phyloP scores from a whole-genome alignment of 2,888 invertebrate genomes.

The Conops quadrifasciatus region DNA sequence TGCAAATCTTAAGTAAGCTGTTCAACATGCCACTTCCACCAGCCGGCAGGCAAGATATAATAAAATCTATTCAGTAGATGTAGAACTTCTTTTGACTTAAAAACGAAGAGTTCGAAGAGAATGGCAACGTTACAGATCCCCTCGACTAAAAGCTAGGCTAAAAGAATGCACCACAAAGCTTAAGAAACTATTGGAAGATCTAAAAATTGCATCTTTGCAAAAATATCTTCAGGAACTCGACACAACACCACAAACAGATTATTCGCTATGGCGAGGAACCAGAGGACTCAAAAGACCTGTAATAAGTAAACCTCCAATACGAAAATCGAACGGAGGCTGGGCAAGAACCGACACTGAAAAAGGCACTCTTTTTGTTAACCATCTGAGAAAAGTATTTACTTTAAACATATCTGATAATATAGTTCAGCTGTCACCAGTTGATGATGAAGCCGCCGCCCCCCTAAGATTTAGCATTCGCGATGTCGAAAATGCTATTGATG shows the following conservation, averaged over 20 bases:
- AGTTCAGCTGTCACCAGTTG: not conserved
- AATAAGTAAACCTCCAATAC: not conserved
- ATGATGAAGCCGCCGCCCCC: not conserved
- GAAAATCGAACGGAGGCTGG: too few species aligned
- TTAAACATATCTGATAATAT: slow-evolving; percentile 3
- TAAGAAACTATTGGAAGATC: not conserved
- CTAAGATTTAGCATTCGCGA: too few species aligned
- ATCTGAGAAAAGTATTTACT: slow-evolving; percentile 7
- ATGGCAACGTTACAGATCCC: not conserved
- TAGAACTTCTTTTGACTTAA: too few species aligned
- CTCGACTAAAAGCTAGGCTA: not conserved
- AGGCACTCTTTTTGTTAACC: not conserved
- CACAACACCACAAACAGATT: too few species aligned
- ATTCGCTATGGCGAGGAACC: not conserved
- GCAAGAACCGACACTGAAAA: too few species aligned
- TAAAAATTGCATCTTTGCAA: not conserved
- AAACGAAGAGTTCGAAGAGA: too few species aligned
- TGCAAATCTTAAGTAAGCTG: slow-evolving; percentile 8
- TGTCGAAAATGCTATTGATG: too few species aligned
- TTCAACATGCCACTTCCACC: slow-evolving; percentile 5
- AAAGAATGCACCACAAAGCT: not conserved
- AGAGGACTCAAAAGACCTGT: not conserved
- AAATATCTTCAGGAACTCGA: not conserved
- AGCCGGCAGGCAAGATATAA: not conserved
- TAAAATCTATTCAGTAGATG: not conserved